Conservation (phyloP, 2,113 vertebrate genomes). For the Fregata magnificens region DNA sequence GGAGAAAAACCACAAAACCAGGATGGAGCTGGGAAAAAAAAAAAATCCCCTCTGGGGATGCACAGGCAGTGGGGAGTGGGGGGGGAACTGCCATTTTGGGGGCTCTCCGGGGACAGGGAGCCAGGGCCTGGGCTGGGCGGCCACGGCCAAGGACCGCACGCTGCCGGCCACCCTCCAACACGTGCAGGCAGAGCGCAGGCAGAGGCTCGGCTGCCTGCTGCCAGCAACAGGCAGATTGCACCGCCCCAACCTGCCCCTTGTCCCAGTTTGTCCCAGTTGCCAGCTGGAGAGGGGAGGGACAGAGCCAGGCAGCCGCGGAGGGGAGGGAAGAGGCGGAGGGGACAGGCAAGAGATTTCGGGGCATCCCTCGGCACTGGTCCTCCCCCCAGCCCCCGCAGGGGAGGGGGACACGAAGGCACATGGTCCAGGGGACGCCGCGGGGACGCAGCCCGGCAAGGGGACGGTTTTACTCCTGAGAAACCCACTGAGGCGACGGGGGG, state of each 20-base stretch:
- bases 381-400: not conserved
- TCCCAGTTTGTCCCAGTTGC: not conserved
- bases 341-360: not conserved
- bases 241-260: not conserved
- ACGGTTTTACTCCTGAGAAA: not conserved
- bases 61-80: not conserved
- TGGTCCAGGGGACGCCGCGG: not conserved
- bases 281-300: not conserved
- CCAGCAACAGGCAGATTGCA: not conserved
- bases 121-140: not conserved
- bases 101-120: not conserved
- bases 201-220: not conserved
- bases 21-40: not conserved
- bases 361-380: not conserved
- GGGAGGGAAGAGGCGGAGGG: not conserved
- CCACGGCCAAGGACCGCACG: not conserved
- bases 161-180: not conserved
- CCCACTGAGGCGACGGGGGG: not conserved
- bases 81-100: not conserved
- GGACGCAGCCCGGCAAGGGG: not conserved
- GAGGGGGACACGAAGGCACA: not conserved
- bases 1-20: not conserved
- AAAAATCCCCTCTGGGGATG: no score
- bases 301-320: not conserved
- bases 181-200: not conserved